Conservation (phyloP, 1,140 invertebrate species). For the Drosophila ananassae region DNA sequence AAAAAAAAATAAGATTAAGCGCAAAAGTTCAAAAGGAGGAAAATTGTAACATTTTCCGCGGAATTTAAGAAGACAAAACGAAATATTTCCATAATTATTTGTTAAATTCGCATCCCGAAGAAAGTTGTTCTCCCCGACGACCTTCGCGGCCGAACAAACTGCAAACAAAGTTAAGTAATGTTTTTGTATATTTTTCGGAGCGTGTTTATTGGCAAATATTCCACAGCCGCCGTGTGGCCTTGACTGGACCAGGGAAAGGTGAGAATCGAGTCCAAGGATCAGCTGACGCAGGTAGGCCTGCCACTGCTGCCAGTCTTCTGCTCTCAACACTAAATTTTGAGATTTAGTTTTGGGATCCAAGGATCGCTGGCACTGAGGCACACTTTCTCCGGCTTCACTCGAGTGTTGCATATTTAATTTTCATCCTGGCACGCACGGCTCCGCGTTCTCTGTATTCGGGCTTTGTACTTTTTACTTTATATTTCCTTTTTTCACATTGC, state of each 20-base stretch:
- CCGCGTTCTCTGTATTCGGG: background rate
- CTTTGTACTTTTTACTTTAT: background rate
- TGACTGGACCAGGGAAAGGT: slow-evolving; percentile 32
- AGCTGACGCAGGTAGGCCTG: slow-evolving; percentile 10
- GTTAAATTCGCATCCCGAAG: slow-evolving; percentile 19
- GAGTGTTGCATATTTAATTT: slow-evolving; percentile 64
- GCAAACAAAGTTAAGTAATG: slow-evolving; percentile 53
- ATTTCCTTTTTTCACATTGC: slow-evolving; percentile 22
- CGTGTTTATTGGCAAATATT: background rate
- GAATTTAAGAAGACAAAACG: slow-evolving; percentile 37
- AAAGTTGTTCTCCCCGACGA: slow-evolving; percentile 32
- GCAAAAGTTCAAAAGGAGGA: slow-evolving; percentile 39
- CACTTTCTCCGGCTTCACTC: slow-evolving; percentile 46
- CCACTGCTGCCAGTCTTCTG: background rate
- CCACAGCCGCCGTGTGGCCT: slow-evolving; percentile 50
- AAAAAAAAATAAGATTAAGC: slow-evolving; percentile 5
- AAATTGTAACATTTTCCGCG: slow-evolving; percentile 33
- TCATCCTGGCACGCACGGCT: slow-evolving; percentile 27
- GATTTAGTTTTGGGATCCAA: slow-evolving; percentile 13
- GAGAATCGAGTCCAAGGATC: slow-evolving; percentile 21
- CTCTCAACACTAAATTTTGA: slow-evolving; percentile 2
- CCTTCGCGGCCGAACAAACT: slow-evolving; percentile 50
- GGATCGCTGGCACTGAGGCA: slow-evolving; percentile 41
- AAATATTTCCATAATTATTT: slow-evolving; percentile 31
- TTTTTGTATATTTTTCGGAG: slow-evolving; percentile 22